Evolutionary conservation across 2,113 vertebrate genomes (phyloP), one percentile per base, ranked within the genome.

Genomic region (Phycodurus eques): DNA sequence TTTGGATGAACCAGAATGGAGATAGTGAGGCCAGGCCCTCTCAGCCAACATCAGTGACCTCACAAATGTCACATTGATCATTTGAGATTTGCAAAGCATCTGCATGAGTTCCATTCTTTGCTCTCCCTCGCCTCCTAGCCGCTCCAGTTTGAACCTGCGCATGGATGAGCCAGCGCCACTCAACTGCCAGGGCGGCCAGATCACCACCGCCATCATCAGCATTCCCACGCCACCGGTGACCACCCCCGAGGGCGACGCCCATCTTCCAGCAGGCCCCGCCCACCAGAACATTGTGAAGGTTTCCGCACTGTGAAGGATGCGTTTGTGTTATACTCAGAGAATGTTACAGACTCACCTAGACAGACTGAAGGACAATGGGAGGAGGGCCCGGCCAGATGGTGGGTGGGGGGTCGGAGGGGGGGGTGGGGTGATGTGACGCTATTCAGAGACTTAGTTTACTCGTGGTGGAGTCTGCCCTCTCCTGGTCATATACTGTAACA

Each of bases 151-250:
- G 88, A 99, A 99, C 90, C 93, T 98, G 94, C 96, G 95, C 69
- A 89, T 96, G 59, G 97, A 98, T 0, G 98, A 98, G 2, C 92
- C 93, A 85, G 91, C 94, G 71, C 88, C 94, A 80, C 90, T 95
- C 85, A 98, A 99, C 94, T 98, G 97, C 95, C 97, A 96, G 92
- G 84, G 93, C 5, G 93, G 95, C 80, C 96, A 96, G 91, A 96
- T 98, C 85, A 98, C 97, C 44, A 98, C 96, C 68, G 98, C 98
- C 75, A 98, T 98, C 94, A 98, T 99, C 94, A 99, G 95, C 94
- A 98, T 98, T 85, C 96, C 98, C 53, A 97, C 96, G 0, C 95
- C 96, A 0, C 96, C 95, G 0, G 94, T 93, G 2, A 94, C 96
- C 13, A 96, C 92, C 5, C 95, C 95, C 0, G 96, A 96, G 60